A percentile compares a stretch with the other conserved stretches of the same genome.
These are phyloP conservation scores for Alca torda DNA, from an alignment of 2,797 vertebrate genomes.

Conservation along the genomic window DNA sequence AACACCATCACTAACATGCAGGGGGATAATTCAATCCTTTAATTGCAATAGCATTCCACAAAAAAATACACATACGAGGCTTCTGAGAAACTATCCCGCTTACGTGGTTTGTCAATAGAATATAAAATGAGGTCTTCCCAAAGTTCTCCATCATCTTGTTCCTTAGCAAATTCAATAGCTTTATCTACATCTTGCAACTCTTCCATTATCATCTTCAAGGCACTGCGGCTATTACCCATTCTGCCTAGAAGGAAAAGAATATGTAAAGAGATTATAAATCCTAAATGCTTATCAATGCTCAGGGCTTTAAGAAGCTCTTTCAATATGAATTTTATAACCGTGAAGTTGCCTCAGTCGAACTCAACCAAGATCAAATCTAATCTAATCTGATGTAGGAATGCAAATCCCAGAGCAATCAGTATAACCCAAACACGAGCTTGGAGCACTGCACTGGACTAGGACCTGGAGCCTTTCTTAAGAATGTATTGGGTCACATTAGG, in stretches of 20 bases:
- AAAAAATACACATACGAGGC: background rate
- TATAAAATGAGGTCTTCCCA: conserved; percentile 99
- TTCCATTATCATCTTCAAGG: conserved; percentile 99
- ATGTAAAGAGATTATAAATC: background rate
- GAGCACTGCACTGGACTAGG: background rate
- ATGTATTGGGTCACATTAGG: background rate
- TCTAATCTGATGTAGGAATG: background rate
- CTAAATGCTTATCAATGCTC: background rate
- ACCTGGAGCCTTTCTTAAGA: background rate
- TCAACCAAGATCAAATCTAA: background rate
- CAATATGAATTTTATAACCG: background rate
- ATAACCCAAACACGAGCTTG: background rate
- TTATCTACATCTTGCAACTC: conserved; percentile 94
- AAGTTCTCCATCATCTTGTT: conserved; percentile 95
- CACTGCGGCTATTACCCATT: conserved; percentile 96
- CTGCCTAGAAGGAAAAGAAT: conserved; percentile 79
- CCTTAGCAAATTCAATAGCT: conserved; percentile 98
- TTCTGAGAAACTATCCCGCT: conserved; percentile 39
- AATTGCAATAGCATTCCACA: background rate
- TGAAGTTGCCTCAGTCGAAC: background rate
- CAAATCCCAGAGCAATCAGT: background rate
- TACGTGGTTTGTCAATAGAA: conserved; percentile 98
- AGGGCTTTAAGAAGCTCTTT: background rate
- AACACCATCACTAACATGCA: background rate
- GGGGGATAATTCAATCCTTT: background rate